Conservation (phyloP, 2,888 invertebrate species). For the Tipula unca region DNA sequence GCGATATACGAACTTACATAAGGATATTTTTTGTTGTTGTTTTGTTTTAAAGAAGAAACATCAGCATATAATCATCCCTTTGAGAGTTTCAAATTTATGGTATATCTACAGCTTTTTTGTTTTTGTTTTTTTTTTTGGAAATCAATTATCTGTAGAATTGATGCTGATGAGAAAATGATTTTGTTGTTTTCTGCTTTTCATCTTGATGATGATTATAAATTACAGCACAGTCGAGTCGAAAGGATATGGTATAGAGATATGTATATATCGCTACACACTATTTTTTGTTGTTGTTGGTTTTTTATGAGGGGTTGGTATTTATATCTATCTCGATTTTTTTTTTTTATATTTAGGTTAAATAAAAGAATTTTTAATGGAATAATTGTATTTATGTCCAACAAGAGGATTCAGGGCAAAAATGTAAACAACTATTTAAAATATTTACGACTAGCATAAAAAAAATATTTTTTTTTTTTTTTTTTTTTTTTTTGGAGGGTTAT, state of each 20-base stretch:
- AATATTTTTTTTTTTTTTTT: no score
- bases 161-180: constrained; percentile 8
- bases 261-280: no score
- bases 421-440: constrained; percentile 14
- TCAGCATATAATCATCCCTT: constrained; percentile 14
- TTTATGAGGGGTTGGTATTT: neutral
- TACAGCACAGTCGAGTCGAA: neutral
- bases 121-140: neutral
- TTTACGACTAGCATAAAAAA: neutral
- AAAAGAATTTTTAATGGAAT: constrained; percentile 2
- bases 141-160: constrained; percentile 14
- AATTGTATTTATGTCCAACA: constrained; percentile 8
- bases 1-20: neutral
- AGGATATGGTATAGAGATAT: neutral
- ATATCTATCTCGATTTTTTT: neutral
- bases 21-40: neutral
- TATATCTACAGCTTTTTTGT: neutral
- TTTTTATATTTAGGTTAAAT: neutral
- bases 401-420: neutral
- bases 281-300: neutral
- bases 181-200: neutral
- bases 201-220: constrained; percentile 14
- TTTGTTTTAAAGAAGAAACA: neutral
- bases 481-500: neutral
- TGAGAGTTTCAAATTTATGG: neutral